A percentile compares a stretch with the other conserved stretches of the same genome.
Conservation (phyloP, 2,797 vertebrate species). For the Pachyuromys duprasi region DNA sequence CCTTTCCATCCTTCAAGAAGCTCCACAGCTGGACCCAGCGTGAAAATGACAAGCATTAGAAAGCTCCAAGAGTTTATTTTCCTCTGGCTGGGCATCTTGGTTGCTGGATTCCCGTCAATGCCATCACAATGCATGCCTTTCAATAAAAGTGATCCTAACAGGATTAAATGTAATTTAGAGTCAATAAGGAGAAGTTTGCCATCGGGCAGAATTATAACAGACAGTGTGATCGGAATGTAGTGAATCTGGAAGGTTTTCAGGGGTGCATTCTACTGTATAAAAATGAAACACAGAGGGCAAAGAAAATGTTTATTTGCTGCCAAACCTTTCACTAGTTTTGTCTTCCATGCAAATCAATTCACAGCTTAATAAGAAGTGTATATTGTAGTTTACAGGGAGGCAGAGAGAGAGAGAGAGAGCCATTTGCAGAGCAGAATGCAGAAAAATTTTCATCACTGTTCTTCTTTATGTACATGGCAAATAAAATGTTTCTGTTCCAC, state of each 20-base stretch:
- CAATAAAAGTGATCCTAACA: slow-evolving; percentile 80
- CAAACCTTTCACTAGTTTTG: slow-evolving; percentile 65
- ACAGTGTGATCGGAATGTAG: slow-evolving; percentile 75
- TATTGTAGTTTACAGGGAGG: slow-evolving; percentile 69
- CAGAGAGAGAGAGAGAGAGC: not conserved
- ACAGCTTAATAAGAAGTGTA: slow-evolving; percentile 73
- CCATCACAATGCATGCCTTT: slow-evolving; percentile 76
- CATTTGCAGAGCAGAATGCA: slow-evolving; percentile 64
- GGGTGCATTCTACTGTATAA: slow-evolving; percentile 70
- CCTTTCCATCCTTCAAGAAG: slow-evolving; percentile 63
- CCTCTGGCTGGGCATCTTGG: slow-evolving; percentile 50
- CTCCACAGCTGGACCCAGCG: slow-evolving; percentile 70
- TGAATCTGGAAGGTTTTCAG: slow-evolving; percentile 76
- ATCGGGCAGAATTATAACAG: slow-evolving; percentile 71
- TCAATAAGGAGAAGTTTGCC: slow-evolving; percentile 79
- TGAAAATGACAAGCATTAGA: slow-evolving; percentile 76
- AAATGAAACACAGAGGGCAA: slow-evolving; percentile 68
- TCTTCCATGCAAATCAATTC: slow-evolving; percentile 78
- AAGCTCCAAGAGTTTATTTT: slow-evolving; percentile 69
- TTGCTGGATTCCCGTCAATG: slow-evolving; percentile 63
- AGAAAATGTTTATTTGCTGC: slow-evolving; percentile 68
- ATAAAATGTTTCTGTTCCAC: slow-evolving; percentile 62
- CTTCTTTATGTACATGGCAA: slow-evolving; percentile 24
- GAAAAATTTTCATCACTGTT: slow-evolving; percentile 46
- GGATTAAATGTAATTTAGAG: slow-evolving; percentile 84